These are phyloP conservation scores for Dicrostonyx torquatus DNA, from an alignment of 2,797 vertebrate genomes.

Conservation along the genomic window DNA sequence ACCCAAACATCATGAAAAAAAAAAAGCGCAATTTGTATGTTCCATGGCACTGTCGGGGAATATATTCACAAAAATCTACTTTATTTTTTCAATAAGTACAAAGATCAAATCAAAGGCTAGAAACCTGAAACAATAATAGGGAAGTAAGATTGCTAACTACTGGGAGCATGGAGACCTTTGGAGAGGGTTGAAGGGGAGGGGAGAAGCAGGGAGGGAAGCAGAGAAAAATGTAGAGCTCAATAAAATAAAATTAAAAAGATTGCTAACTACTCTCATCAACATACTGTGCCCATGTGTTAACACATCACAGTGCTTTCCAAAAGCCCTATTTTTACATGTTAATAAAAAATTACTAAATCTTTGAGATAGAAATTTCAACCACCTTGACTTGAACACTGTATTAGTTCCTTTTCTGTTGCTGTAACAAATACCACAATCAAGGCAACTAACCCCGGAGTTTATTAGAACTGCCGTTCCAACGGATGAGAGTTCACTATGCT, in stretches of 20 bases:
- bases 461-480: neutral
- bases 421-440: neutral
- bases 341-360: neutral
- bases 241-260: neutral
- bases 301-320: neutral
- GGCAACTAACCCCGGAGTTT: neutral
- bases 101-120: neutral
- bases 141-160: neutral
- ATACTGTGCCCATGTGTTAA: neutral
- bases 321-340: neutral
- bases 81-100: neutral
- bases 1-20: neutral
- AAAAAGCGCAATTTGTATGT: neutral
- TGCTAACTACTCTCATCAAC: neutral
- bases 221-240: too few species aligned
- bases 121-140: neutral
- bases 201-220: too few species aligned
- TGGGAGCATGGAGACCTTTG: too few species aligned
- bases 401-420: neutral
- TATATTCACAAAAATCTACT: neutral
- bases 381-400: neutral
- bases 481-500: neutral
- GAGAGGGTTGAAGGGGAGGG: too few species aligned
- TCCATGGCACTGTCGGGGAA: neutral
- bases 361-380: neutral